Percentiles rank a stretch among this genome's conserved stretches.
These are phyloP conservation scores for Carduelis carduelis DNA, from an alignment of 2,797 vertebrate species.

Conservation along the genomic window DNA sequence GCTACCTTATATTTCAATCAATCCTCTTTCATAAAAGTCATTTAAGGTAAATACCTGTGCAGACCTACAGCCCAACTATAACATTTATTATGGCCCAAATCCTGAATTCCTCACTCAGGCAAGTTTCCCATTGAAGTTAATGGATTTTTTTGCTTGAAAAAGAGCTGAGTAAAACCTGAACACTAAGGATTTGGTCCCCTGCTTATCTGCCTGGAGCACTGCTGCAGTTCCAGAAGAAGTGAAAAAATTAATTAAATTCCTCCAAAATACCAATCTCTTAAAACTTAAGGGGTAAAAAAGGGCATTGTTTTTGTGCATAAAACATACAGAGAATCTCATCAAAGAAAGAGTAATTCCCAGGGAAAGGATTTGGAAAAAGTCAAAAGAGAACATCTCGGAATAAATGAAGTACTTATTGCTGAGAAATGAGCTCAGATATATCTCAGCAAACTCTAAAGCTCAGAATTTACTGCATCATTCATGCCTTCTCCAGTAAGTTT, in stretches of 20 bases:
- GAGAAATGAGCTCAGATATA: slow-evolving; percentile 72
- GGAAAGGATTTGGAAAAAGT: slow-evolving; percentile 46
- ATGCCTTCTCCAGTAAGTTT: slow-evolving; percentile 64
- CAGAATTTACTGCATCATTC: slow-evolving; percentile 71
- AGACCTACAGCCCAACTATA: slow-evolving; percentile 8
- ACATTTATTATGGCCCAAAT: slow-evolving; percentile 48
- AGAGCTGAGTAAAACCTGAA: slow-evolving; percentile 43
- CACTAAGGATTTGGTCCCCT: slow-evolving; percentile 6
- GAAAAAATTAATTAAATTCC: slow-evolving; percentile 29
- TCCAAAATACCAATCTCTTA: neutral
- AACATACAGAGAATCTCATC: slow-evolving; percentile 27
- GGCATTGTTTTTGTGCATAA: neutral
- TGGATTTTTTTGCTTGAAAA: slow-evolving; percentile 43
- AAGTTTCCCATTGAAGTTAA: slow-evolving; percentile 25
- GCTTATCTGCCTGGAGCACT: slow-evolving; percentile 23
- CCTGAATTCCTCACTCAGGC: slow-evolving; percentile 4
- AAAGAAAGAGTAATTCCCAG: slow-evolving; percentile 17
- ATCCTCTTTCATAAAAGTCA: slow-evolving; percentile 51
- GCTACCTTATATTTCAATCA: slow-evolving; percentile 46
- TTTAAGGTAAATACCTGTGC: slow-evolving; percentile 54
- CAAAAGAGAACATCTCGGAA: slow-evolving; percentile 57
- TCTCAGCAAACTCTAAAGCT: slow-evolving; percentile 67
- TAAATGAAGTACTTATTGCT: slow-evolving; percentile 74
- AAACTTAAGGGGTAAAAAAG: slow-evolving; percentile 6
- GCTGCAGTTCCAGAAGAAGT: neutral